phyloP scores from a whole-genome alignment of 92 coral and sea anemone genomes.

The Actinostola sp. region DNA sequence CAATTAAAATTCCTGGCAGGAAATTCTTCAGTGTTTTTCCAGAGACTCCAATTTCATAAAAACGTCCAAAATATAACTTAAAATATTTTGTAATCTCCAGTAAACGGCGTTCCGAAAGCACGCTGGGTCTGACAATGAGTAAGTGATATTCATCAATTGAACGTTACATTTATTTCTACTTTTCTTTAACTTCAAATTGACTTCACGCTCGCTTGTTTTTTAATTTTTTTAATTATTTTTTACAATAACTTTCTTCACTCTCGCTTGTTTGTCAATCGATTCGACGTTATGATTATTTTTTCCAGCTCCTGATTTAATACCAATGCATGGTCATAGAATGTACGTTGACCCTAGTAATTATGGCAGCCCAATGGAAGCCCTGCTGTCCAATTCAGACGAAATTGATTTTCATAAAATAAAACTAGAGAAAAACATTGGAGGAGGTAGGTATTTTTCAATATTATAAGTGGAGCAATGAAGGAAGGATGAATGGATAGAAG shows the following conservation, averaged over 20 bases:
- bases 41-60: no score
- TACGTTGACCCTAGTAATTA: conserved; percentile 92
- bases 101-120: neutral
- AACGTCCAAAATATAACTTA: no score
- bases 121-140: neutral
- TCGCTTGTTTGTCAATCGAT: neutral
- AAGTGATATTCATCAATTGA: neutral
- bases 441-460: no score
- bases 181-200: neutral
- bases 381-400: conserved; percentile 76
- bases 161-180: neutral
- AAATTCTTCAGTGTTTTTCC: no score
- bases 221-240: no score
- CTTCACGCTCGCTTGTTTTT: no score
- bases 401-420: conserved; percentile 65
- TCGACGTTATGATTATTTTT: neutral
- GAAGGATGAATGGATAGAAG: no score
- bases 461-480: no score
- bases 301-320: conserved; percentile 1
- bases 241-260: neutral
- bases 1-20: no score
- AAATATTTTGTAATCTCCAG: neutral
- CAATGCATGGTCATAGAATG: conserved; percentile 47
- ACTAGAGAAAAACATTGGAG: conserved; percentile 78
- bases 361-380: conserved; percentile 90